Percentiles rank a stretch among this genome's conserved stretches.
Evolutionary conservation across 2,888 invertebrate genomes (phyloP).

Genomic region (Muschampia plurimacula): DNA sequence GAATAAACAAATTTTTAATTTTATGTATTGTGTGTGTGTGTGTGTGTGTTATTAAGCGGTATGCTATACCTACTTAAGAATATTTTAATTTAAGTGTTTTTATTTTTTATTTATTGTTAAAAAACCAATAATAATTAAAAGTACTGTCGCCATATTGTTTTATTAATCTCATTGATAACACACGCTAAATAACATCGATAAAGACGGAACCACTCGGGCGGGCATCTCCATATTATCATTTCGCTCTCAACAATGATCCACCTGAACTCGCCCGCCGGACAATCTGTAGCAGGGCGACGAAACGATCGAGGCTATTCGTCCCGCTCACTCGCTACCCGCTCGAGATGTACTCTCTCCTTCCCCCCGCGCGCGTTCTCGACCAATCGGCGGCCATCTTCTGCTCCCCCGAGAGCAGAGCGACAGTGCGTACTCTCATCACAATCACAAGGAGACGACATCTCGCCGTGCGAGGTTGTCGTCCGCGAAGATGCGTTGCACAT

Average conservation of each 20-base stretch:
- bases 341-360: slow-evolving; percentile 80
- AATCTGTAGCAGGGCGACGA: slow-evolving; percentile 76
- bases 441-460: slow-evolving; percentile 82
- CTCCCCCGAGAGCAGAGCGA: slow-evolving; percentile 85
- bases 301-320: slow-evolving; percentile 75
- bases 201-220: slow-evolving; percentile 60
- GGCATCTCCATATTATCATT: slow-evolving; percentile 82
- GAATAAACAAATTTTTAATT: too few relatives aligned
- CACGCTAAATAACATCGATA: slow-evolving; percentile 52
- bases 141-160: slow-evolving; percentile 53
- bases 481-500: slow-evolving; percentile 60
- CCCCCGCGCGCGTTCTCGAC: slow-evolving; percentile 78
- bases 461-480: slow-evolving; percentile 81
- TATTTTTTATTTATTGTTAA: too few relatives aligned
- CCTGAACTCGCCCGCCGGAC: slow-evolving; percentile 74
- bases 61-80: too few relatives aligned
- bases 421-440: slow-evolving; percentile 84
- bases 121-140: neutral
- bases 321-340: slow-evolving; percentile 67
- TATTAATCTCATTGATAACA: slow-evolving; percentile 58
- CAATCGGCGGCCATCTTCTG: slow-evolving; percentile 83
- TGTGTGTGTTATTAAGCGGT: too few relatives aligned
- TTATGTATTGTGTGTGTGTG: too few relatives aligned
- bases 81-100: too few relatives aligned
- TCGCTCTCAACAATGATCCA: slow-evolving; percentile 75